These are phyloP conservation scores for Blennius ocellaris DNA, from an alignment of 2,113 vertebrate genomes.

Conservation along the genomic window DNA sequence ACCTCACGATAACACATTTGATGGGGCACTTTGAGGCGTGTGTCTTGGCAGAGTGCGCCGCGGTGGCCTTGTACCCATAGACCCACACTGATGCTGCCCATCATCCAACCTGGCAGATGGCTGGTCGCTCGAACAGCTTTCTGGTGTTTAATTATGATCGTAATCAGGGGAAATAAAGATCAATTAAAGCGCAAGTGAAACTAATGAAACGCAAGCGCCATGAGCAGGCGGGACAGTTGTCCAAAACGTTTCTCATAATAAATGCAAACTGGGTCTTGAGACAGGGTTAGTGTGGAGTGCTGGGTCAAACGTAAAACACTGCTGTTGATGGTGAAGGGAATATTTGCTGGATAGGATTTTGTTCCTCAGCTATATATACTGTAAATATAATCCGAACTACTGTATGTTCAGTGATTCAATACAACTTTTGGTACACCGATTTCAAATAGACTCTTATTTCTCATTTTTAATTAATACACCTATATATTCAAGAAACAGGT, in stretches of 20 bases:
- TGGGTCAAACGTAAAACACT: constrained; percentile 28
- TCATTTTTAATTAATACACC: too few species aligned
- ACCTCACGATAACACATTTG: constrained; percentile 39
- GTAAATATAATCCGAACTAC: constrained; percentile 3
- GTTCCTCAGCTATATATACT: constrained; percentile 4
- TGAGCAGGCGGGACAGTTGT: constrained; percentile 77
- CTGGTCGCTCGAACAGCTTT: constrained; percentile 79
- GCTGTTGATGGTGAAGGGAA: constrained; percentile 13
- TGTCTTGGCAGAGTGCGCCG: constrained; percentile 50
- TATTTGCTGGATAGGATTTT: constrained; percentile 22
- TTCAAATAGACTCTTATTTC: too few species aligned
- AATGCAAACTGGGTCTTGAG: constrained; percentile 55
- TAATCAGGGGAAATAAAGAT: constrained; percentile 86
- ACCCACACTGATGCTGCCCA: constrained; percentile 73
- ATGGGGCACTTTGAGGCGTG: constrained; percentile 40
- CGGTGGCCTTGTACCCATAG: constrained; percentile 68
- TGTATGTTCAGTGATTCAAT: neutral
- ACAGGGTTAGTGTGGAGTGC: constrained; percentile 48
- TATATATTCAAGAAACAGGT: neutral
- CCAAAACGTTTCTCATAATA: constrained; percentile 68
- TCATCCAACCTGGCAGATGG: constrained; percentile 82
- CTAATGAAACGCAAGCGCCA: constrained; percentile 80
- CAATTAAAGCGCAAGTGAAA: constrained; percentile 84
- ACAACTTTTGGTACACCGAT: too few species aligned
- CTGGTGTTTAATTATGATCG: constrained; percentile 85